Conservation (phyloP, 2,113 vertebrate species). For the Salvator merianae region DNA sequence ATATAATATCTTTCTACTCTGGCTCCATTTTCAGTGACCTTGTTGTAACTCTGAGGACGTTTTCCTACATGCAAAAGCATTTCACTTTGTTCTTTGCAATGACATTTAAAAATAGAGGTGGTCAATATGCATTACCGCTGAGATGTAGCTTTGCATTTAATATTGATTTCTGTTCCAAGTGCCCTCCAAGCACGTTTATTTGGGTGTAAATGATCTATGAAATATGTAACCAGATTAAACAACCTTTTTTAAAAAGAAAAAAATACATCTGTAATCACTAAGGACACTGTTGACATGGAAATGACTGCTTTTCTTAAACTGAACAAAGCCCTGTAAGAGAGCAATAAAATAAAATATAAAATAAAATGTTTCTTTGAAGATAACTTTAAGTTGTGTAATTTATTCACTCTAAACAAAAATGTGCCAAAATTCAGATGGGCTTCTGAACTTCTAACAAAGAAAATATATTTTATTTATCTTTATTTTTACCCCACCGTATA, state of each 20-base stretch:
- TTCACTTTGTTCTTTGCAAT: conserved; percentile 64
- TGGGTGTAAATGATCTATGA: conserved; percentile 66
- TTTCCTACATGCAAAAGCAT: conserved; percentile 58
- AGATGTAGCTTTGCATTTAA: conserved; percentile 49
- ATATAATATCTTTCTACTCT: not conserved
- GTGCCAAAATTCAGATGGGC: not conserved
- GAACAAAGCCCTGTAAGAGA: conserved; percentile 28
- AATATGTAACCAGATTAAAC: conserved; percentile 53
- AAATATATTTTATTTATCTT: not conserved
- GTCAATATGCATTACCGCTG: conserved; percentile 64
- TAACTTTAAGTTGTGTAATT: not conserved
- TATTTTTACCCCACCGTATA: too few relatives aligned
- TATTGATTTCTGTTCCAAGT: conserved; percentile 63
- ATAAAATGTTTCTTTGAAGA: conserved; percentile 12
- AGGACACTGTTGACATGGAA: conserved; percentile 49
- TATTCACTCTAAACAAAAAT: conserved; percentile 13
- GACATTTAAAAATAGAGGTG: conserved; percentile 67
- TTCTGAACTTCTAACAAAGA: not conserved
- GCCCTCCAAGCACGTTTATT: conserved; percentile 41
- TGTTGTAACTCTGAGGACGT: conserved; percentile 53
- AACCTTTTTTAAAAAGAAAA: conserved; percentile 18
- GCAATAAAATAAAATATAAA: not conserved
- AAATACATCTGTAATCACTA: conserved; percentile 31
- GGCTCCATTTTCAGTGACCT: conserved; percentile 28
- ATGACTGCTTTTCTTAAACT: conserved; percentile 11